A percentile compares a stretch with the other conserved stretches of the same genome.
Conservation (phyloP, 64 coral and sea anemone genomes). For the Hydrozoanthus tunicans region DNA sequence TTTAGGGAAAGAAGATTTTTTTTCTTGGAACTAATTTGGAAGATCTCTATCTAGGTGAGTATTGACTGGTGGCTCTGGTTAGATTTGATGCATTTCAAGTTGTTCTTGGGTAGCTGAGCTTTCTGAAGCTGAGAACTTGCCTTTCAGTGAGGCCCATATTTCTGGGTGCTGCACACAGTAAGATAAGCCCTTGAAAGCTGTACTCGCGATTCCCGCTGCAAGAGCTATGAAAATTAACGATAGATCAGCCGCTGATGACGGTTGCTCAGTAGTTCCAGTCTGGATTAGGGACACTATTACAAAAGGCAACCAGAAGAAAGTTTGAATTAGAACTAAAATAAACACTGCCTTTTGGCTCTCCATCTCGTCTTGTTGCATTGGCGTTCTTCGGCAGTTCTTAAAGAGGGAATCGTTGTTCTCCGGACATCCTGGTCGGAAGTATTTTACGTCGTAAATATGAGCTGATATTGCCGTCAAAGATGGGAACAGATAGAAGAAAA, state of each 20-base stretch:
- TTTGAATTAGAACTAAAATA: slow-evolving; percentile 70
- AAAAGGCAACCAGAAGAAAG: slow-evolving; percentile 73
- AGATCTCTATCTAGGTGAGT: background rate
- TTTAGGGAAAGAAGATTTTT: background rate
- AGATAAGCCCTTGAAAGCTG: slow-evolving; percentile 60
- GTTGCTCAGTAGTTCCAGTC: background rate
- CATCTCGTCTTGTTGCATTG: slow-evolving; percentile 49
- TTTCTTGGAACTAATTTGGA: background rate
- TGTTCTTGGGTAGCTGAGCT: background rate
- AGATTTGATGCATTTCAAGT: slow-evolving; percentile 6
- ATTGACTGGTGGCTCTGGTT: background rate
- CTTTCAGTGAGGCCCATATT: slow-evolving; percentile 35
- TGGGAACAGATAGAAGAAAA: slow-evolving; percentile 60
- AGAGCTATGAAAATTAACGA: slow-evolving; percentile 72
- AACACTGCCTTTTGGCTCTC: slow-evolving; percentile 81
- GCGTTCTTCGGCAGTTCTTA: slow-evolving; percentile 59
- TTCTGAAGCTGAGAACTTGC: background rate
- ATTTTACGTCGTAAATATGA: slow-evolving; percentile 66
- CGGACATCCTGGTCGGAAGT: slow-evolving; percentile 72
- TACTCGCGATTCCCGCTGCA: slow-evolving; percentile 50
- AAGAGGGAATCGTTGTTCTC: slow-evolving; percentile 13
- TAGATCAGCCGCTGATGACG: slow-evolving; percentile 40
- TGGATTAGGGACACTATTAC: slow-evolving; percentile 54
- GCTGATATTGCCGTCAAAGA: slow-evolving; percentile 49
- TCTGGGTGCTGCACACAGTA: slow-evolving; percentile 79